phyloP scores from a whole-genome alignment of 2,888 invertebrate genomes.

The Clunio marinus region DNA sequence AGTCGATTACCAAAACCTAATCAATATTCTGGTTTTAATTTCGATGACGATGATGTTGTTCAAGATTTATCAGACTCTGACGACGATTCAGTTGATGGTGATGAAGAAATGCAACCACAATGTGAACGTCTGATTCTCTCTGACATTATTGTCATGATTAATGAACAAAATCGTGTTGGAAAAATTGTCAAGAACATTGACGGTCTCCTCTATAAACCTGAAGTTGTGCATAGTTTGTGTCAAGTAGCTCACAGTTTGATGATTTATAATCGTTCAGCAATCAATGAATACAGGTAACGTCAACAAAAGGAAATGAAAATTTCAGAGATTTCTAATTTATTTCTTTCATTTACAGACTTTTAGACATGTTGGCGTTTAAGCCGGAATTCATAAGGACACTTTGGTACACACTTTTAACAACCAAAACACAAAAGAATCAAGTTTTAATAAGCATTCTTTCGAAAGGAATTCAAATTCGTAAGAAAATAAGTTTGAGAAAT shows the following conservation, averaged over 20 bases:
- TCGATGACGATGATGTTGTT: conserved; percentile 43
- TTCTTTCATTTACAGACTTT: conserved; percentile 53
- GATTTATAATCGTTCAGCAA: conserved; percentile 72
- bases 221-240: conserved; percentile 64
- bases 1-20: conserved; percentile 48
- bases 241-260: conserved; percentile 79
- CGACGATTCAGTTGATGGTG: conserved; percentile 57
- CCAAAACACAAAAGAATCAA: conserved; percentile 46
- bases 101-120: conserved; percentile 44
- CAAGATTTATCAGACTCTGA: conserved; percentile 45
- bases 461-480: conserved; percentile 50
- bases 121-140: conserved; percentile 47
- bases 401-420: conserved; percentile 57
- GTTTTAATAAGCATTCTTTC: conserved; percentile 49
- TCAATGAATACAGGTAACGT: conserved; percentile 78
- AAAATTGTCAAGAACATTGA: conserved; percentile 52
- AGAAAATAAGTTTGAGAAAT: conserved; percentile 41
- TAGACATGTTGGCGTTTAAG: conserved; percentile 77
- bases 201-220: conserved; percentile 50
- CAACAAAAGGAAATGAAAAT: conserved; percentile 41
- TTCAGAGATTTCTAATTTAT: conserved; percentile 34
- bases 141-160: conserved; percentile 59
- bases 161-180: conserved; percentile 59
- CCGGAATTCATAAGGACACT: conserved; percentile 70
- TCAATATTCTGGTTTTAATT: conserved; percentile 40